A percentile compares a stretch with the other conserved stretches of the same genome.
These are phyloP conservation scores for Eupeodes latifasciatus DNA, from an alignment of 2,888 invertebrate genomes.

Conservation along the genomic window DNA sequence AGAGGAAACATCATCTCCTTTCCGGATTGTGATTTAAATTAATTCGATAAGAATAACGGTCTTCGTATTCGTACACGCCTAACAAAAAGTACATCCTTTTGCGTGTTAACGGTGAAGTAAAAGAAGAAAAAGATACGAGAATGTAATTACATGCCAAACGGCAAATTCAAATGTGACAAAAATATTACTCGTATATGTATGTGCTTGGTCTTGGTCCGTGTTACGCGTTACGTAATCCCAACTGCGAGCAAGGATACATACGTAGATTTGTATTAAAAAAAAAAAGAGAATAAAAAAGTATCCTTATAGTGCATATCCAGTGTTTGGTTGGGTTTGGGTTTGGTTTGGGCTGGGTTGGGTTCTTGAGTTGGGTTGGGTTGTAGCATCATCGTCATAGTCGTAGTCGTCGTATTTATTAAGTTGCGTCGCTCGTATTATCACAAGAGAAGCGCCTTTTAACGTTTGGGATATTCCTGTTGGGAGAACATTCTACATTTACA, in stretches of 20 bases:
- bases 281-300: constrained; percentile 44
- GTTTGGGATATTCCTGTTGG: constrained; percentile 47
- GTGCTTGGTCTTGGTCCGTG: constrained; percentile 68
- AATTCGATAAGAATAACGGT: constrained; percentile 71
- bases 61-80: constrained; percentile 47
- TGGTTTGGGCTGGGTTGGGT: constrained; percentile 17
- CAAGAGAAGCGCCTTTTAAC: constrained; percentile 34
- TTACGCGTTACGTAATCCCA: constrained; percentile 74
- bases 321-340: constrained; percentile 30
- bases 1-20: constrained; percentile 56
- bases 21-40: constrained; percentile 70
- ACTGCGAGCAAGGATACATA: constrained; percentile 67
- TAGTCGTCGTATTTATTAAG: constrained; percentile 43
- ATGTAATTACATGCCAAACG: constrained; percentile 60
- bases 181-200: constrained; percentile 49
- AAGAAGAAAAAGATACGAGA: constrained; percentile 39
- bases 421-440: constrained; percentile 42
- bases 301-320: constrained; percentile 61
- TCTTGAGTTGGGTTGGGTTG: constrained; percentile 23
- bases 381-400: constrained; percentile 35
- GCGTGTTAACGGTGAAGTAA: constrained; percentile 55
- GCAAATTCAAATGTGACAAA: constrained; percentile 69
- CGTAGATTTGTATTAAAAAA: constrained; percentile 61
- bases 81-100: constrained; percentile 60
- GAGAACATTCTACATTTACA: constrained; percentile 33